Evolutionary conservation across 2,888 invertebrate genomes (phyloP).

Genomic region (Sesia bembeciformis): DNA sequence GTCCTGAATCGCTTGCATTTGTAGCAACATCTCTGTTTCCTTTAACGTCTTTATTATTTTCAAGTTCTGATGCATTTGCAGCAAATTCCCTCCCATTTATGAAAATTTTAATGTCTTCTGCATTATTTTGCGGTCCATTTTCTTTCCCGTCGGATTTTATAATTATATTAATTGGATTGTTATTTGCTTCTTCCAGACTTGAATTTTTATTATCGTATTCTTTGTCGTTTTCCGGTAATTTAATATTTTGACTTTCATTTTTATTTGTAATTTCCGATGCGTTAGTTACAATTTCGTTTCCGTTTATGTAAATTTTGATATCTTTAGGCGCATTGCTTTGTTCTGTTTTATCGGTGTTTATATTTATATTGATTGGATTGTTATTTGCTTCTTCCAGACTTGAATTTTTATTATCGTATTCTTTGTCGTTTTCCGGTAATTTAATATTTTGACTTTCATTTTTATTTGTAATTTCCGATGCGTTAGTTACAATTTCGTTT

Average conservation of each 20-base stretch:
- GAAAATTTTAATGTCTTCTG: too few species aligned
- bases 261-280: too few species aligned
- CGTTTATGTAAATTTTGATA: too few species aligned
- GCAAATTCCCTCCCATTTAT: too few species aligned
- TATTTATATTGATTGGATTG: not conserved
- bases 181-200: conserved; percentile 2
- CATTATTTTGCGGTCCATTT: not conserved
- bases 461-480: too few species aligned
- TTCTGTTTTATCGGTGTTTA: not conserved
- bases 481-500: too few species aligned
- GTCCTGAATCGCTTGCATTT: not conserved
- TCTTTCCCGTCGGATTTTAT: not conserved
- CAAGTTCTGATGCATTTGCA: too few species aligned
- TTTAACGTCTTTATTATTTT: not conserved
- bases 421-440: not conserved
- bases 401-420: not conserved
- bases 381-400: conserved; percentile 2
- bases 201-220: not conserved
- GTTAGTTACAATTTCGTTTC: too few species aligned
- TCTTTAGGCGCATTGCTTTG: too few species aligned
- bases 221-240: not conserved
- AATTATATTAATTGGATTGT: conserved; percentile 1
- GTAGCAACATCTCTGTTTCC: not conserved
- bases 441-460: too few species aligned
- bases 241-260: too few species aligned